Evolutionary conservation across 2,797 vertebrate species (phyloP).

Genomic region (Dromococcyx pavoninus): DNA sequence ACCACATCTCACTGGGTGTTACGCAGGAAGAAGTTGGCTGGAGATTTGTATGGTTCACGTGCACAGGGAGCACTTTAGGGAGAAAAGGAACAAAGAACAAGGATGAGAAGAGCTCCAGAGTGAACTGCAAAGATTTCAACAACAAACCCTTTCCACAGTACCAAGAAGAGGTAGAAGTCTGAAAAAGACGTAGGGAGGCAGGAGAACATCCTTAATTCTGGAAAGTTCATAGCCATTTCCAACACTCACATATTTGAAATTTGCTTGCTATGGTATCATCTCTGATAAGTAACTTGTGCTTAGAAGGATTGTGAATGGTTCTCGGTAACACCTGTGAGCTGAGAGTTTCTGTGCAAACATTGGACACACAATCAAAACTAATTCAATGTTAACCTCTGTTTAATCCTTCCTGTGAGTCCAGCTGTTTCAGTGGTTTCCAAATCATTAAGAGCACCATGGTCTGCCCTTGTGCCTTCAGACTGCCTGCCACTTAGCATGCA

Average conservation of each 20-base stretch:
- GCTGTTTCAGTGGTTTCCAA: not conserved
- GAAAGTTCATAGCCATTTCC: not conserved
- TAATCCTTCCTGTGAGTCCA: not conserved
- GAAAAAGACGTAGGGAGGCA: not conserved
- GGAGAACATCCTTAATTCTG: not conserved
- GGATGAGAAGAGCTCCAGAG: not conserved
- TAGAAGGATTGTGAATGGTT: not conserved
- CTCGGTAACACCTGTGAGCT: not conserved
- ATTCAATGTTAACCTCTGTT: not conserved
- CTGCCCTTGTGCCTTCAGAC: not conserved
- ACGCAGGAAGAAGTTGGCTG: not conserved
- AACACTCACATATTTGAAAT: not conserved
- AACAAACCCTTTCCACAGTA: not conserved
- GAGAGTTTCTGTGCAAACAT: not conserved
- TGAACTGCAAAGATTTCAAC: not conserved
- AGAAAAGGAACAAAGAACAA: not conserved
- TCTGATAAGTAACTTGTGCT: not conserved
- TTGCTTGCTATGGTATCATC: not conserved
- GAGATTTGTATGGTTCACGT: not conserved
- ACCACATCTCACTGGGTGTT: not conserved
- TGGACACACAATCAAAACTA: not conserved
- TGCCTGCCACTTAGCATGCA: not conserved
- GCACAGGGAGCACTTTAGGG: not conserved
- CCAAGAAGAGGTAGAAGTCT: not conserved
- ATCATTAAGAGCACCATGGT: fast-evolving